Evolutionary conservation across 2,888 invertebrate species (phyloP).

Genomic region (Drosophila lutescens): DNA sequence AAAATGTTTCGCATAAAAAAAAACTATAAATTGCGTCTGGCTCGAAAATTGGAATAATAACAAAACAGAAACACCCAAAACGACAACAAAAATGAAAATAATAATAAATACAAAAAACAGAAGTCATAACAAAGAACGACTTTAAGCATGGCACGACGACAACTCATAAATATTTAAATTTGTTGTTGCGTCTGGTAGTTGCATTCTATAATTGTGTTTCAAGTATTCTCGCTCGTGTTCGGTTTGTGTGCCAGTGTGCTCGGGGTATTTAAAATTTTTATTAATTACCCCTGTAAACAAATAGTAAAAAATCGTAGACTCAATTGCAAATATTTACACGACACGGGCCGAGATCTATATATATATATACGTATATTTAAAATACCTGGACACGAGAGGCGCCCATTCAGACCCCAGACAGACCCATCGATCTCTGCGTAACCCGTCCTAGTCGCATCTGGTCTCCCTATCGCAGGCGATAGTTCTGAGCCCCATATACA

Average conservation of each 20-base stretch:
- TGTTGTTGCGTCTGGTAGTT: conserved; percentile 37
- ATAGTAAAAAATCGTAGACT: conserved; percentile 73
- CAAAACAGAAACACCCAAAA: conserved; percentile 14
- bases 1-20: conserved; percentile 38
- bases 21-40: conserved; percentile 55
- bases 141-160: conserved; percentile 52
- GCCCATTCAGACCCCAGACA: conserved; percentile 2
- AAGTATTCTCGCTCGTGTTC: conserved; percentile 10
- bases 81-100: conserved; percentile 14
- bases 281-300: conserved; percentile 76
- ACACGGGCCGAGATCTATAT: conserved; percentile 33
- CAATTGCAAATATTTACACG: conserved; percentile 69
- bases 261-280: conserved; percentile 46
- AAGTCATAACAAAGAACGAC: conserved; percentile 33
- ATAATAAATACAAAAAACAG: conserved; percentile 4
- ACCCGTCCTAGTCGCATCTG: conserved; percentile 4
- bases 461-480: neutral
- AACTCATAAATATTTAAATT: conserved; percentile 68
- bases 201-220: conserved; percentile 49
- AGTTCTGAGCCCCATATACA: neutral
- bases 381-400: neutral
- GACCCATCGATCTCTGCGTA: conserved; percentile 6
- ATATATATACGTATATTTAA: conserved; percentile 4
- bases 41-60: conserved; percentile 36
- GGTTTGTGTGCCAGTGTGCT: conserved; percentile 14